Evolutionary conservation across 1,140 invertebrate species (phyloP).

Genomic region (Drosophila triauraria): DNA sequence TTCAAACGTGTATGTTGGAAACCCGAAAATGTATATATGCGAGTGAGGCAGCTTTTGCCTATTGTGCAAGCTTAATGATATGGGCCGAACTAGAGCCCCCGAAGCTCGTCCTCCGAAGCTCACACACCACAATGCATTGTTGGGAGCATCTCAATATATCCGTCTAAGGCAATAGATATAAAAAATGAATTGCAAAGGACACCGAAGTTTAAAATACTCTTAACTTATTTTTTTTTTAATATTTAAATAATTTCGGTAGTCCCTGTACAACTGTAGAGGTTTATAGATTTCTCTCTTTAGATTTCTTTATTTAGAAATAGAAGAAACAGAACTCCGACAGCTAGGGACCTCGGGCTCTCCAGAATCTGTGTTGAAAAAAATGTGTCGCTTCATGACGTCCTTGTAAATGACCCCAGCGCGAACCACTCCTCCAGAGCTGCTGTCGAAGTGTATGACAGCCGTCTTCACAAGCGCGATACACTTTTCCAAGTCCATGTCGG

Average conservation of each 20-base stretch:
- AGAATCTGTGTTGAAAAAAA: constrained; percentile 86
- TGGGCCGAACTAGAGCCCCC: constrained; percentile 47
- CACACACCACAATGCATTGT: constrained; percentile 64
- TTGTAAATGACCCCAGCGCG: constrained; percentile 95
- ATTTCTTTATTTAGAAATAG: too few species aligned
- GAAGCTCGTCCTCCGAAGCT: constrained; percentile 15
- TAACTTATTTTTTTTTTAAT: too few species aligned
- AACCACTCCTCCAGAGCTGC: constrained; percentile 97
- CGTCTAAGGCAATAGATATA: constrained; percentile 57
- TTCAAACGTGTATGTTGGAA: not conserved
- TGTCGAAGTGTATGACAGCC: constrained; percentile 97
- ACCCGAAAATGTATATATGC: constrained; percentile 3
- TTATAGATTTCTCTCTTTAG: too few species aligned
- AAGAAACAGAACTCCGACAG: not conserved
- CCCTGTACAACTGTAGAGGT: too few species aligned
- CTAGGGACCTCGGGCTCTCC: constrained; percentile 47
- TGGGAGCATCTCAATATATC: constrained; percentile 63
- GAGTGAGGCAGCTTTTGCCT: constrained; percentile 25
- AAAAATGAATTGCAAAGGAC: constrained; percentile 1
- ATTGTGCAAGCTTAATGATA: constrained; percentile 72
- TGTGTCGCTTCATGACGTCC: constrained; percentile 91
- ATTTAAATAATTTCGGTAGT: not conserved
- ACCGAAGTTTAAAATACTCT: not conserved
- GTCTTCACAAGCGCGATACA: constrained; percentile 92
- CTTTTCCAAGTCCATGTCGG: constrained; percentile 94